A percentile compares a stretch with the other conserved stretches of the same genome.
These are phyloP conservation scores for Phaethon lepturus DNA, from an alignment of 2,113 vertebrate species.

Conservation along the genomic window DNA sequence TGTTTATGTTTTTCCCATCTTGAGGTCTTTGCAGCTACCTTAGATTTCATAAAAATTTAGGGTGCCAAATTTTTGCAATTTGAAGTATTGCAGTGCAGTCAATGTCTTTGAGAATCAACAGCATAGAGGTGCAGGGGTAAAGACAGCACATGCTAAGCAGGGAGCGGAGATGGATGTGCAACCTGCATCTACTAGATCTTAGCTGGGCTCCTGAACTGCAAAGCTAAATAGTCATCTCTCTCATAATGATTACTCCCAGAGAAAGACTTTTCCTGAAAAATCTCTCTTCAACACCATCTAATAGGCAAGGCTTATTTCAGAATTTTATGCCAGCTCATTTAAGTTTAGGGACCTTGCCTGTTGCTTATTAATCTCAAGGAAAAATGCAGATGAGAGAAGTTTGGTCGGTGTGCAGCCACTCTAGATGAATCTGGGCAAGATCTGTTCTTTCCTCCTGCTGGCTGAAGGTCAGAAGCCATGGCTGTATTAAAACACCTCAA, in stretches of 20 bases:
- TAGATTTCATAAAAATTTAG: fast-evolving
- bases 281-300: background rate
- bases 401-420: background rate
- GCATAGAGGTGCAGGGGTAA: background rate
- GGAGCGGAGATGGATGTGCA: background rate
- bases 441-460: constrained; percentile 45
- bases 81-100: background rate
- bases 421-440: background rate
- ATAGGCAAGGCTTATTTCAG: constrained; percentile 34
- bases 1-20: background rate
- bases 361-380: constrained; percentile 48
- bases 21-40: background rate
- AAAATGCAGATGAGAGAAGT: constrained; percentile 55
- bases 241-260: background rate
- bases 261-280: background rate
- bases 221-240: background rate
- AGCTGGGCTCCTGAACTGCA: background rate
- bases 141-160: background rate
- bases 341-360: background rate
- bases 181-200: background rate
- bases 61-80: background rate
- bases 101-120: background rate
- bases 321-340: constrained; percentile 49
- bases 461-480: constrained; percentile 50
- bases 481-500: constrained; percentile 10